Evolutionary conservation across 2,888 invertebrate species (phyloP).

Genomic region (Strigamia transsilvanica): DNA sequence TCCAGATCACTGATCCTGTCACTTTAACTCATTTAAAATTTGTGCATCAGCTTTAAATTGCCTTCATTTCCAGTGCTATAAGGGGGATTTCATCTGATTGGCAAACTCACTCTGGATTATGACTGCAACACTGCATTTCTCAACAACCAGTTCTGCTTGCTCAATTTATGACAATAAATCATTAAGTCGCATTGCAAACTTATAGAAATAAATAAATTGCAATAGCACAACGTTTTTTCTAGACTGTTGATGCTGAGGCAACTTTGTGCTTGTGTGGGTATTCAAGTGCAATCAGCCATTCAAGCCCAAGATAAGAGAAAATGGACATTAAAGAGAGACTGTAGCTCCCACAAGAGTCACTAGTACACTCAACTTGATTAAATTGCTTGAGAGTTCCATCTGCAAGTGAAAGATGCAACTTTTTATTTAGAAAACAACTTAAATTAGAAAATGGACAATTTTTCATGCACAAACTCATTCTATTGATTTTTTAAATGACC

Average conservation of each 20-base stretch:
- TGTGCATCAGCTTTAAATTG: not conserved
- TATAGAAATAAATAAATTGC: conserved; percentile 5
- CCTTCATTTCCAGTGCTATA: not conserved
- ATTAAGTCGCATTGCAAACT: not conserved
- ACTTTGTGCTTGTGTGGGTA: conserved; percentile 12
- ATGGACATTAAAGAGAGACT: conserved; percentile 6
- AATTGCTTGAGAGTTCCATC: conserved; percentile 6
- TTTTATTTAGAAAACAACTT: not conserved
- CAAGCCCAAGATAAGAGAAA: conserved; percentile 7
- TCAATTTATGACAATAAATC: not conserved
- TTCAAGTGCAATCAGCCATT: conserved; percentile 30
- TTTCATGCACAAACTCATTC: not conserved
- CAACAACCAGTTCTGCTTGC: conserved; percentile 4
- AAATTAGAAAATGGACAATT: not conserved
- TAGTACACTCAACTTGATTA: conserved; percentile 5
- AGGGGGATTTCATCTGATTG: conserved; percentile 5
- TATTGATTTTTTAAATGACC: not conserved
- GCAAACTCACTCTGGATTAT: not conserved
- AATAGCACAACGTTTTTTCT: not conserved
- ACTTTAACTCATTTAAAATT: conserved; percentile 23
- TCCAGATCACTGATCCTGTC: conserved; percentile 25
- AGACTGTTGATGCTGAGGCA: not conserved
- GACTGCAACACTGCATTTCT: not conserved
- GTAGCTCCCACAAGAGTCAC: conserved; percentile 15
- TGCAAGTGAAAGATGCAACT: conserved; percentile 15